phyloP scores from a whole-genome alignment of 2,113 vertebrate species.

The Oryzias celebensis region DNA sequence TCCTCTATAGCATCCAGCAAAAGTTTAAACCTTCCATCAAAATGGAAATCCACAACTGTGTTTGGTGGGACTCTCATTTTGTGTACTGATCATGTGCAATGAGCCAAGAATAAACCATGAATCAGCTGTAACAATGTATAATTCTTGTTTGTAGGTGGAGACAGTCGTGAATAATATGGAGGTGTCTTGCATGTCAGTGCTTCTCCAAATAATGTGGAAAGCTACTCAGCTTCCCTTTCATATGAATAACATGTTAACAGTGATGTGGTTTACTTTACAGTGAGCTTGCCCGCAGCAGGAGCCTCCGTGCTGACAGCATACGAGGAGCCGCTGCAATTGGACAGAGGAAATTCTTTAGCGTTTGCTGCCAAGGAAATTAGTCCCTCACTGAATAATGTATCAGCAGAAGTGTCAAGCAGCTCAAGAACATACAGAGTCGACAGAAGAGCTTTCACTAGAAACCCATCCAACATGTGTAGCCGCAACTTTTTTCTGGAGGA shows the following conservation, averaged over 20 bases:
- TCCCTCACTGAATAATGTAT: slow-evolving; percentile 77
- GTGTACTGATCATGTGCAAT: slow-evolving; percentile 1
- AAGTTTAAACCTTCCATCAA: slow-evolving; percentile 2
- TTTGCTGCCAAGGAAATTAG: slow-evolving; percentile 75
- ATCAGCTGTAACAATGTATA: slow-evolving; percentile 12
- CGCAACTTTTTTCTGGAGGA: slow-evolving; percentile 21
- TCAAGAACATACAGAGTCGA: slow-evolving; percentile 55
- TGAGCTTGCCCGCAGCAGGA: slow-evolving; percentile 54
- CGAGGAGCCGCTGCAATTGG: slow-evolving; percentile 54
- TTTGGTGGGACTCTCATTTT: slow-evolving; percentile 1
- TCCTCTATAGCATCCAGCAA: slow-evolving; percentile 5
- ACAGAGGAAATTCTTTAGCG: slow-evolving; percentile 67
- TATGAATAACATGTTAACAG: slow-evolving; percentile 30
- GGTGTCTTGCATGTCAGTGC: slow-evolving; percentile 16
- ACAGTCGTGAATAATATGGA: slow-evolving; percentile 19
- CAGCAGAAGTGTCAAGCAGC: slow-evolving; percentile 65
- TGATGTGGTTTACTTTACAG: slow-evolving; percentile 41
- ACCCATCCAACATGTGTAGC: slow-evolving; percentile 40
- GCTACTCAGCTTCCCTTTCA: slow-evolving; percentile 27
- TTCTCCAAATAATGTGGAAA: slow-evolving; percentile 26
- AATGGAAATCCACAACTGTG: slow-evolving; percentile 1
- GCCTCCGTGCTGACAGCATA: slow-evolving; percentile 58
- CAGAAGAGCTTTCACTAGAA: slow-evolving; percentile 55
- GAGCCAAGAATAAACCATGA: slow-evolving; percentile 11
- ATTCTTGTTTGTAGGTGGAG: slow-evolving; percentile 31